These are phyloP conservation scores for Vulpes vulpes DNA, from an alignment of 2,113 vertebrate genomes.

Conservation along the genomic window DNA sequence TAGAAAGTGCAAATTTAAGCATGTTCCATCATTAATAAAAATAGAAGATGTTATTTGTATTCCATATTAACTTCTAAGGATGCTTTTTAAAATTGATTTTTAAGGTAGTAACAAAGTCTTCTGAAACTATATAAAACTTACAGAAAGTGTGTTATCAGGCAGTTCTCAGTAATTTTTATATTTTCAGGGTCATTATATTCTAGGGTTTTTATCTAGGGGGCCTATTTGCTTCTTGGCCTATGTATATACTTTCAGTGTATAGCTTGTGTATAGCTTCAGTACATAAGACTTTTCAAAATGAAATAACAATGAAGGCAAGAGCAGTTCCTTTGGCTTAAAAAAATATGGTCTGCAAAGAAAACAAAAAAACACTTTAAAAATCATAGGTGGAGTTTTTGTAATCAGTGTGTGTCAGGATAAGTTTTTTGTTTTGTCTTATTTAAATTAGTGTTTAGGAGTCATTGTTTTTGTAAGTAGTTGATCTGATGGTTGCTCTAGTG, in stretches of 20 bases:
- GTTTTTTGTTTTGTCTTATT: constrained; percentile 27
- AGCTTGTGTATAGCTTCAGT: neutral
- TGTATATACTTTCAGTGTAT: neutral
- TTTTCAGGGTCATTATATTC: constrained; percentile 40
- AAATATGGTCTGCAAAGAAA: neutral
- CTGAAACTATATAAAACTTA: constrained; percentile 23
- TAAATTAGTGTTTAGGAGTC: neutral
- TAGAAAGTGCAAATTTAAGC: constrained; percentile 3
- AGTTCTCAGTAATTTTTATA: neutral
- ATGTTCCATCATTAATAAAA: constrained; percentile 47
- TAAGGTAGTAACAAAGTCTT: constrained; percentile 33
- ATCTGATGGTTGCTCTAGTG: neutral
- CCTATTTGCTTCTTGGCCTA: constrained; percentile 32
- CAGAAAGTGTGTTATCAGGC: neutral
- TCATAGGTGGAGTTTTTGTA: constrained; percentile 21
- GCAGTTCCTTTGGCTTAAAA: constrained; percentile 32
- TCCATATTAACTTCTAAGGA: constrained; percentile 49
- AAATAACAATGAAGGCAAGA: neutral
- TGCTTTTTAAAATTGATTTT: constrained; percentile 54
- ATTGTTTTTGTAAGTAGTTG: constrained; percentile 6
- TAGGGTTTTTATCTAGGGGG: constrained; percentile 3
- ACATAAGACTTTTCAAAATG: constrained; percentile 27
- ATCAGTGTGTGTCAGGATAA: neutral
- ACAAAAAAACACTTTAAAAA: constrained; percentile 54
- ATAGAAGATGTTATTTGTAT: constrained; percentile 32